phyloP scores from a whole-genome alignment of 2,888 invertebrate genomes.

The Aspidiotus destructor region DNA sequence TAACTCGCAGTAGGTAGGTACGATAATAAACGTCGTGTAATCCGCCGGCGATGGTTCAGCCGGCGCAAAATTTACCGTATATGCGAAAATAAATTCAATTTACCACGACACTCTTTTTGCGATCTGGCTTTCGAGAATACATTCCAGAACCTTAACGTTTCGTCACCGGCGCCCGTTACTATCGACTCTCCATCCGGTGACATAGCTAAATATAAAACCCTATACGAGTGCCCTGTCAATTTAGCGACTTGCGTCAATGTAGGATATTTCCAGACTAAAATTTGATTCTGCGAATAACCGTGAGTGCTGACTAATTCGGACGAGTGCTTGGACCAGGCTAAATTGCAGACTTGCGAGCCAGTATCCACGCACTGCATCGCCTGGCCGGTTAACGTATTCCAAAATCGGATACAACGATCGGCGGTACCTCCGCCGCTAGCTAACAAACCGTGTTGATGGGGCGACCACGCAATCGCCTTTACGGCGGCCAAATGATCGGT shows the following conservation, averaged over 20 bases:
- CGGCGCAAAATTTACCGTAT: conserved; percentile 23
- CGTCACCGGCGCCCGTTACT: conserved; percentile 97
- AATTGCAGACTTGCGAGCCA: conserved; percentile 80
- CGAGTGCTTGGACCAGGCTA: conserved; percentile 98
- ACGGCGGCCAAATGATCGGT: conserved; percentile 94
- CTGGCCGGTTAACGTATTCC: conserved; percentile 96
- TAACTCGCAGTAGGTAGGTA: too few relatives aligned
- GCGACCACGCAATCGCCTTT: conserved; percentile 98
- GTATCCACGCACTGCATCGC: conserved; percentile 98
- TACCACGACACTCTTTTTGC: conserved; percentile 36
- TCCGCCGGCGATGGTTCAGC: too few relatives aligned
- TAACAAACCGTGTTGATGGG: conserved; percentile 92
- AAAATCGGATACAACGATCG: conserved; percentile 90
- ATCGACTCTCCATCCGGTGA: conserved; percentile 98
- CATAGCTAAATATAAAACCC: conserved; percentile 90
- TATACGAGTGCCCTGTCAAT: conserved; percentile 89
- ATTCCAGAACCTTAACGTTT: conserved; percentile 97
- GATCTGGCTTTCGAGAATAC: conserved; percentile 75
- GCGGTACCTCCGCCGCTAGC: conserved; percentile 99
- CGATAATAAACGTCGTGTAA: too few relatives aligned
- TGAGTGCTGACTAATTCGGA: conserved; percentile 93
- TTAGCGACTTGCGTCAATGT: conserved; percentile 85
- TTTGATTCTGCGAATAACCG: conserved; percentile 97
- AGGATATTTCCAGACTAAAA: conserved; percentile 98
- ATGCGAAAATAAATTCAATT: conserved; percentile 35